Conservation (phyloP, 2,113 vertebrate species). For the Thermophis baileyi region DNA sequence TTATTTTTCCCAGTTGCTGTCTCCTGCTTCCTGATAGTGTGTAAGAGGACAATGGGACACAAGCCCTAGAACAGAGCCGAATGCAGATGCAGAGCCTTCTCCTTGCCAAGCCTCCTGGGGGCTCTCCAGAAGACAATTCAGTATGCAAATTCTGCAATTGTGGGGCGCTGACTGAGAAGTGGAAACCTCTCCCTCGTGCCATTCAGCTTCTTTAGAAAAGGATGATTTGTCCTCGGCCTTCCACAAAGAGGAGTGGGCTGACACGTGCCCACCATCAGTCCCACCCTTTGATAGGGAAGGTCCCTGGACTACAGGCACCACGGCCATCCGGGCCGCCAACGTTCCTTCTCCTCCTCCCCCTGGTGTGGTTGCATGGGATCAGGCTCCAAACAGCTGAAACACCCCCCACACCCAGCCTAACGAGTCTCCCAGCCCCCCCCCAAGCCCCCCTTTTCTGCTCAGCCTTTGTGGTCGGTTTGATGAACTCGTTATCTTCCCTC, state of each 20-base stretch:
- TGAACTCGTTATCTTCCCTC: conserved; percentile 7
- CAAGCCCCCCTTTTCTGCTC: neutral
- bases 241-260: no score
- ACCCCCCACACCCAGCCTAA: no score
- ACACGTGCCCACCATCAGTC: neutral
- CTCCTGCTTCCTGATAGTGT: neutral
- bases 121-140: neutral
- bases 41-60: neutral
- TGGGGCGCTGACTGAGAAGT: neutral
- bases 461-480: neutral
- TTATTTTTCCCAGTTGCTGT: neutral
- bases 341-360: neutral
- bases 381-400: neutral
- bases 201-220: neutral
- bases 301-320: neutral
- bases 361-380: neutral
- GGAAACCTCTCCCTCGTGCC: neutral
- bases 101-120: neutral
- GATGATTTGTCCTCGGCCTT: neutral
- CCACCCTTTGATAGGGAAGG: no score
- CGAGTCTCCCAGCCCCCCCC: neutral
- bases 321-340: neutral
- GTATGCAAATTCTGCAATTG: neutral
- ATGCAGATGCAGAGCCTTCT: neutral
- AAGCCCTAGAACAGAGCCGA: neutral